A percentile compares a stretch with the other conserved stretches of the same genome.
Conservation (phyloP, 2,888 invertebrate species). For the Trichogramma dendrolimi region DNA sequence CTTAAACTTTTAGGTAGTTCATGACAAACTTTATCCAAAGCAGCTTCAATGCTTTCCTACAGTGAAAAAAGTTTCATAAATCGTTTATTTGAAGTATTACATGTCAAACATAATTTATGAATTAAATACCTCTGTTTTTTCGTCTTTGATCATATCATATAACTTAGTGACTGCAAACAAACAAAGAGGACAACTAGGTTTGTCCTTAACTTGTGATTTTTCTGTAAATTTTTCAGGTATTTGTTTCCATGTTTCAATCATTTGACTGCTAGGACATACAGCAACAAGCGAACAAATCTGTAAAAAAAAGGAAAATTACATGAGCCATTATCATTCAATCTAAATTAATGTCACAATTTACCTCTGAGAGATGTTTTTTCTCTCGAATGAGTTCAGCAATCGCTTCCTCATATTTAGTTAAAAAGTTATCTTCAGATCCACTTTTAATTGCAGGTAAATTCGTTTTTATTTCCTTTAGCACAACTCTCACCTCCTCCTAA, state of each 20-base stretch:
- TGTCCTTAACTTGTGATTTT: conserved; percentile 55
- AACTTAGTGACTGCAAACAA: conserved; percentile 75
- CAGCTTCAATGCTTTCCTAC: conserved; percentile 68
- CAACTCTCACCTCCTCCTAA: conserved; percentile 63
- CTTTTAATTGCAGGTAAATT: conserved; percentile 60
- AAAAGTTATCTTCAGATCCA: conserved; percentile 64
- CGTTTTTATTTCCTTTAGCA: conserved; percentile 67
- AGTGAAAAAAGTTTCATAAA: conserved; percentile 3
- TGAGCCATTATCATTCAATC: not conserved
- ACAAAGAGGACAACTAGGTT: conserved; percentile 77
- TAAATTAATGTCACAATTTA: conserved; percentile 44
- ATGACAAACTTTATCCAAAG: conserved; percentile 67
- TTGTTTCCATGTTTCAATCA: conserved; percentile 46
- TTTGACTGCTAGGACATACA: conserved; percentile 61
- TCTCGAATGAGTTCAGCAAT: conserved; percentile 71
- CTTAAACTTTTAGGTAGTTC: conserved; percentile 63
- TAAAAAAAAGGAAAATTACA: conserved; percentile 26
- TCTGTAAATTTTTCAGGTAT: conserved; percentile 54
- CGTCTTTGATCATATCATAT: conserved; percentile 66
- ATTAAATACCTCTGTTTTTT: conserved; percentile 62
- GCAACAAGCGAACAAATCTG: conserved; percentile 70
- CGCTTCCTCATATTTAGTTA: conserved; percentile 70
- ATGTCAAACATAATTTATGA: not conserved
- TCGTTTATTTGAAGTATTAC: not conserved
- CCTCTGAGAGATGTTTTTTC: conserved; percentile 66